Base-by-base conservation (phyloP, 1,140 invertebrate genomes). In the Eumeta japonica region DNA sequence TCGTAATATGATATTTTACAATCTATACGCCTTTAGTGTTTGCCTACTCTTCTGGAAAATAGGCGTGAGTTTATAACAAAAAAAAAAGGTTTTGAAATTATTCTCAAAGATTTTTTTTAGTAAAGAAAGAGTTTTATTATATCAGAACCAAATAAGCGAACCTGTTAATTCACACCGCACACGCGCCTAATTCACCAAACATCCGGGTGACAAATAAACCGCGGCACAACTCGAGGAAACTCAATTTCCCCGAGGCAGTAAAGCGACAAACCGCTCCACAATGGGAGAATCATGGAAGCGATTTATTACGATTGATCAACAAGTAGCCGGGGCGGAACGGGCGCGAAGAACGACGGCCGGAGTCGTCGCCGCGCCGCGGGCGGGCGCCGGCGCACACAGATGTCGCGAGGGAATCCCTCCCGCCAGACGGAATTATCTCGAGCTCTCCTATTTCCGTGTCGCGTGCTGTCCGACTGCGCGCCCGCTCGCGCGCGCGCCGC, bases 271-370 rank as follows among this genome's bases (percentile, higher is more conserved):
- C 64, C 43, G 56, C 55, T 67, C 61, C 58, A 73, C 68, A 73
- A 73, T 70, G 65, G 67, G 67, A 70, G 66, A 62, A 70, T 73
- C 63, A 73, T 57, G 62, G 59, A 57, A 58, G 64, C 62, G 68
- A 70, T 73, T 71, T 71, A 73, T 73, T 70, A 70, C 63, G 57
- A 73, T 62, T 68, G 68, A 68, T 73, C 68, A 73, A 73, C 68
- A 73, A 73, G 68, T 73, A 56, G 67, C 62, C 56, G 64, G 66
- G 66, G 62, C 50, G 46, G 45, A 45, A 41, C 40, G 20, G n/a
- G 20, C n/a, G n/a, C 20, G 5, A 24, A 24, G n/a, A 24, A 24
- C 5, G n/a, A 24, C 20, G n/a, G 5, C 5, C 20, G 51, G 47
- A 53, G 47, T 46, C 50, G 50, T 50, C 57, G 55, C 47, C 51